phyloP scores from a whole-genome alignment of 2,888 invertebrate genomes.

The Mesorhabditis spiculigera region DNA sequence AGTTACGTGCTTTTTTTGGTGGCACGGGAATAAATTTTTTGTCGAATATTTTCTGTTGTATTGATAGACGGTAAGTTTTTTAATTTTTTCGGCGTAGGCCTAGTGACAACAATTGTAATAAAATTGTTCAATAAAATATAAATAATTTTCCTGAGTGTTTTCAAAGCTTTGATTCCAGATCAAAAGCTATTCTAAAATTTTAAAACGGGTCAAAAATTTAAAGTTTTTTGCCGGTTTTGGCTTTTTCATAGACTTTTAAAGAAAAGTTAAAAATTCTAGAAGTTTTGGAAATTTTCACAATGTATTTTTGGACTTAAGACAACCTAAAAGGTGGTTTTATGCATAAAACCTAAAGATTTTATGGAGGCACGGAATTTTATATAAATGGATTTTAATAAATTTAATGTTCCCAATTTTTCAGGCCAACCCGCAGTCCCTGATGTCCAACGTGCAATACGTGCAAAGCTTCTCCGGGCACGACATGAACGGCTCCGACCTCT shows the following conservation, averaged over 20 bases:
- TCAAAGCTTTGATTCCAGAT: not conserved
- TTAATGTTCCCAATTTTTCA: constrained; percentile 20
- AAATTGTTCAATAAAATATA: no score
- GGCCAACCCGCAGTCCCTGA: constrained; percentile 88
- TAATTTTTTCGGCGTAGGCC: no score
- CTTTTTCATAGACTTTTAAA: no score
- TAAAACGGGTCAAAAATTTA: no score
- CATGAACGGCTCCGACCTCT: constrained; percentile 77
- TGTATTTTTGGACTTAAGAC: not conserved
- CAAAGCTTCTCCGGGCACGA: constrained; percentile 79
- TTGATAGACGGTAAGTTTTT: no score
- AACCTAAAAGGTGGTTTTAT: not conserved
- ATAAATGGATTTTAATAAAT: constrained; percentile 5
- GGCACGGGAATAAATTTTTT: not conserved
- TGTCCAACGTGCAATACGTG: constrained; percentile 93
- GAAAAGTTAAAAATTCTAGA: no score
- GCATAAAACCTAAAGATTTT: not conserved
- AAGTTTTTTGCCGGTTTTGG: no score
- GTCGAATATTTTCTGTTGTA: not conserved
- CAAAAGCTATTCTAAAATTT: not conserved
- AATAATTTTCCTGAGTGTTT: no score
- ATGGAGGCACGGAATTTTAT: not conserved
- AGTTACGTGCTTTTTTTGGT: not conserved
- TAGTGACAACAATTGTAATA: no score
- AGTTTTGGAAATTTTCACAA: no score